Evolutionary conservation across 1,140 invertebrate species (phyloP).

Genomic region (Myzus persicae): DNA sequence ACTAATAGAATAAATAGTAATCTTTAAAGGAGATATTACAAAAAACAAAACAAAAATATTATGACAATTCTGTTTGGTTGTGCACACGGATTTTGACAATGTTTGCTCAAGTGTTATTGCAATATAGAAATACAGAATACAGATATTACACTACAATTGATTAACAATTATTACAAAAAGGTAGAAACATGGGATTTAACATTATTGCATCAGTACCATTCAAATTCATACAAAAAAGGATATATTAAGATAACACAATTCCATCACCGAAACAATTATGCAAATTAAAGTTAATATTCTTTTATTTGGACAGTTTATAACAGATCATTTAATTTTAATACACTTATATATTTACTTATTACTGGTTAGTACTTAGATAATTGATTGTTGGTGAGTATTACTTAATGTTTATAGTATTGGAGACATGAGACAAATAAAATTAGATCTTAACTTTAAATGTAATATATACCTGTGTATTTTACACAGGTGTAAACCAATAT

Average conservation of each 20-base stretch:
- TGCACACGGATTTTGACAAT: not conserved
- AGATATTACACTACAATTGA: not conserved
- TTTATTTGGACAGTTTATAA: not conserved
- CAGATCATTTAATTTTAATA: not conserved
- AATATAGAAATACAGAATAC: not conserved
- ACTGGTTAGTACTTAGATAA: not conserved
- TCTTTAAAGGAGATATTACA: not conserved
- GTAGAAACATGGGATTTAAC: not conserved
- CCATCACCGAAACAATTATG: conserved; percentile 14
- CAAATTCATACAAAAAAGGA: not conserved
- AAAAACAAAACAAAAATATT: not conserved
- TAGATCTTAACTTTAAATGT: not conserved
- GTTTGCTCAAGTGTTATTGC: not conserved
- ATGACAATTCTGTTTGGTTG: not conserved
- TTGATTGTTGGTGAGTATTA: not conserved
- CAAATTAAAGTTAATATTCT: not conserved
- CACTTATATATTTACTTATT: not conserved
- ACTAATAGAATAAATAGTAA: not conserved
- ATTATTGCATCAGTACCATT: not conserved
- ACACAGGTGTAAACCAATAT: not conserved
- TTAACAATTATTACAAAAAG: not conserved
- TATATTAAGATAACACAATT: conserved; percentile 4
- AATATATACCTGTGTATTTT: not conserved
- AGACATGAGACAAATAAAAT: not conserved
- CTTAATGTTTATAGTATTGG: not conserved